Evolutionary conservation across 2,888 invertebrate species (phyloP), one percentile per base, ranked within the genome.

Genomic region (Panorpa germanica): DNA sequence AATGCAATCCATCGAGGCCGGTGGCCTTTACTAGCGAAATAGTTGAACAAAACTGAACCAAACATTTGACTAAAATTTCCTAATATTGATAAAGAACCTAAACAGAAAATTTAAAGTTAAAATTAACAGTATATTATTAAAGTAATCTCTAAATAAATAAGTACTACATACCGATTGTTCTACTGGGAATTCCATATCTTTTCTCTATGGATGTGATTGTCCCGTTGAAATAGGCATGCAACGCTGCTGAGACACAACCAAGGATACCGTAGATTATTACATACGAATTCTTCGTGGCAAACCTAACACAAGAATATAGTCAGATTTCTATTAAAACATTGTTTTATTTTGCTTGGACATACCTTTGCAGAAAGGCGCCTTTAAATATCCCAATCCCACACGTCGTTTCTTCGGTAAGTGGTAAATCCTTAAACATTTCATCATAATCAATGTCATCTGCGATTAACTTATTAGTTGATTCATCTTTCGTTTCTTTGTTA

Each of bases 131-230:
- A n/a, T n/a, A n/a, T n/a, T n/a, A n/a, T n/a, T n/a, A n/a, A n/a
- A n/a, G n/a, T n/a, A n/a, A n/a, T n/a, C n/a, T n/a, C n/a, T n/a
- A n/a, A n/a, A 12, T 13, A n/a, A 29, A 22, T 25, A 12, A 26
- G 21, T 33, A 8, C 19, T 25, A 40, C 38, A 76, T 57, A 34
- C 75, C 74, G 38, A 70, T 71, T 14, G 71, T 73, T 46, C 64
- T 63, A 21, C 71, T 73, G 10, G 73, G 71, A 43, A 75, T 73
- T 48, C 70, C 73, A 45, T 72, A 75, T 39, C 74, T 57, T 44
- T 75, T 75, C 48, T 75, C 75, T 37, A 75, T 56, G 3, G 74
- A 74, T 29, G 75, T 73, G 35, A 75, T 70, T 16, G 71, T 73
- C n/a, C 73, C 74, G 43, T 70, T 71, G 41, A 72, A 74, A 44